These are phyloP conservation scores for Camelus bactrianus DNA, from an alignment of 2,113 vertebrate species.

Conservation along the genomic window DNA sequence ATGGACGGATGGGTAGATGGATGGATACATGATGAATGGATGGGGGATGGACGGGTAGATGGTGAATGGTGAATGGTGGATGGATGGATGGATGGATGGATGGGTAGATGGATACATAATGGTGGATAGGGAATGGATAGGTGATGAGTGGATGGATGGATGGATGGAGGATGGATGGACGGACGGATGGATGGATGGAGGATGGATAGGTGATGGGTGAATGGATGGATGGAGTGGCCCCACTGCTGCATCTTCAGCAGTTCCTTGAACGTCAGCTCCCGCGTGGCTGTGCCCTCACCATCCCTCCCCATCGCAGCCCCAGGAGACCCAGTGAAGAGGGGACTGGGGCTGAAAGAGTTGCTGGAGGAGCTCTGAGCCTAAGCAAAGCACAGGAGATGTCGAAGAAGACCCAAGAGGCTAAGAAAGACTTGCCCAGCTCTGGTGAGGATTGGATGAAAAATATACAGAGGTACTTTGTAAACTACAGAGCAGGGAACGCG, in stretches of 20 bases:
- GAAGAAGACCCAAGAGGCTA: neutral
- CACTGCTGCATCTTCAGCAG: neutral
- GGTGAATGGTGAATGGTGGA: neutral
- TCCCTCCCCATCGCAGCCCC: neutral
- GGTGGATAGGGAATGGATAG: neutral
- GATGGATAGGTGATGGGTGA: neutral
- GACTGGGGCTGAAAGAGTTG: neutral
- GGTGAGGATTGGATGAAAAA: rapidly evolving
- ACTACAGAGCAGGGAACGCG: neutral
- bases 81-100: rapidly evolving
- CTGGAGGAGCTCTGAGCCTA: neutral
- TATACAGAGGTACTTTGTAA: neutral
- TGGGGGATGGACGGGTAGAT: neutral
- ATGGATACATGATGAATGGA: too few relatives aligned
- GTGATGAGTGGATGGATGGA: neutral
- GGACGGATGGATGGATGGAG: neutral
- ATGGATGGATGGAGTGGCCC: neutral
- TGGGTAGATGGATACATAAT: too few relatives aligned
- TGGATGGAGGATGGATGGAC: too few relatives aligned
- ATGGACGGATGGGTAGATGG: neutral
- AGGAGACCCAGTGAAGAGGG: neutral
- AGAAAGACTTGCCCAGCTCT: neutral
- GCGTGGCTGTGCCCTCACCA: neutral
- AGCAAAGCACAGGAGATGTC: neutral
- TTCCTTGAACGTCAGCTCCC: neutral